Base-by-base conservation (phyloP, 2,888 invertebrate genomes). In the Heliothis peltigera region DNA sequence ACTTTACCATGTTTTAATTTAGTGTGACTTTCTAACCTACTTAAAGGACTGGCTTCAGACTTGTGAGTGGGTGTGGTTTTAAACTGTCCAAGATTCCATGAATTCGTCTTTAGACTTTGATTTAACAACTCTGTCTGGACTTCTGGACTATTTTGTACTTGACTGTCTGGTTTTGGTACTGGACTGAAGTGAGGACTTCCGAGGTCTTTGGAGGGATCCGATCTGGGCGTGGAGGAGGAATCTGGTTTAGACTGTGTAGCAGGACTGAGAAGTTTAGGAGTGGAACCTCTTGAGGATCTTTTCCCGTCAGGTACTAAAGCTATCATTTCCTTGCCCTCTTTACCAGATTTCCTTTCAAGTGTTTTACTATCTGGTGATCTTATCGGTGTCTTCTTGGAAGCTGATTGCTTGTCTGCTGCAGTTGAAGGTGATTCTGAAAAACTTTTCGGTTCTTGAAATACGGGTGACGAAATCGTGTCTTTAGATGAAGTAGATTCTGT, bases 21-120 rank as follows among this genome's bases (percentile, higher is more conserved):
- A 75, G 78, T 86, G 68, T 92, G 91, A 79, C 85, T 87, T 57
- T 94, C 94, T 87, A 92, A 84, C 81, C 92, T 92, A 83, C 89
- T 94, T 48, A 94, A 83, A 55, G 94, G 94, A 82, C 93, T 94
- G 62, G 94, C 94, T 87, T 95, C 94, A 58, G 94, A 93, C 84
- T 91, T 94, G 78, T 94, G 88, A 2, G 92, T 91, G 28, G 94
- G 92, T 43, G 94, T 94, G 21, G 92, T 91, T 86, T 93, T 94
- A 65, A 92, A 93, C 66, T 92, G 90, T 18, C 91, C 92, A 66
- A 93, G 84, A 80, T 86, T 93, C 95, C 94, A 94, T 0, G 93
- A 91, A 70, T 85, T 89, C 74, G 78, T 87, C 83, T 92, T 80
- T 70, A 77, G 79, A 59, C 46, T 78, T 56, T 75, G 76, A 55